These are phyloP conservation scores for Pegea sp. DNA, from an alignment of 23 tunicate species.

Conservation along the genomic window DNA sequence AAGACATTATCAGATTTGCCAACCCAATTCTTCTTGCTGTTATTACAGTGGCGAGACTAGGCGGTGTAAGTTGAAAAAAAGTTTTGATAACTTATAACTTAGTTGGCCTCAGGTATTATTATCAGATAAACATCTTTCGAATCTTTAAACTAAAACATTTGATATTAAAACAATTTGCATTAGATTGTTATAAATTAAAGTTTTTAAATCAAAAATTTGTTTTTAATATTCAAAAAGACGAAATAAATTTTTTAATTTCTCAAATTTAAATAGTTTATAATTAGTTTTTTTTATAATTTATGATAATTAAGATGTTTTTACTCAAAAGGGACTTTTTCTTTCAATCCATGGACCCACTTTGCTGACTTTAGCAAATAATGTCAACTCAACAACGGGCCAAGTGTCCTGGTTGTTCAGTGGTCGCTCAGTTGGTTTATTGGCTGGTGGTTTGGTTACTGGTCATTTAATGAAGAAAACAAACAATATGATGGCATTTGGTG, in stretches of 20 bases:
- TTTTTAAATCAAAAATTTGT: too few species aligned
- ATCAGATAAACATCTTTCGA: too few species aligned
- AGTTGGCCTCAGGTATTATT: too few species aligned
- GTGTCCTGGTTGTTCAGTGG: conserved; percentile 90
- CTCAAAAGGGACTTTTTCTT: conserved; percentile 69
- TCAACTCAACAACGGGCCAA: conserved; percentile 24
- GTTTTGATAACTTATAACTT: too few species aligned
- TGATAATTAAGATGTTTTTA: too few species aligned
- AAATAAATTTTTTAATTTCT: too few species aligned
- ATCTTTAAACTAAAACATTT: too few species aligned
- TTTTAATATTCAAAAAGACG: too few species aligned
- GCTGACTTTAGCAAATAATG: conserved; percentile 72
- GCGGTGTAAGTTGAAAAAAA: conserved; percentile 21
- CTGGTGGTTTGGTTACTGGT: conserved; percentile 78
- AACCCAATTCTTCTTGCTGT: conserved; percentile 9
- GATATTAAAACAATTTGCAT: too few species aligned
- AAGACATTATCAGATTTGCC: neutral
- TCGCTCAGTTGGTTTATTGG: conserved; percentile 54
- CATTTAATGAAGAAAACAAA: conserved; percentile 36
- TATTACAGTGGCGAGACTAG: conserved; percentile 50
- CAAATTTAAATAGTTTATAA: too few species aligned
- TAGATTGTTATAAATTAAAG: too few species aligned
- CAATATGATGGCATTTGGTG: conserved; percentile 54
- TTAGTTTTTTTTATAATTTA: too few species aligned
- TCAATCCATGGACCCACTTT: conserved; percentile 92